Percentiles rank a stretch among this genome's conserved stretches.
phyloP scores from a whole-genome alignment of 2,113 vertebrate species.

The Neogobius melanostomus region DNA sequence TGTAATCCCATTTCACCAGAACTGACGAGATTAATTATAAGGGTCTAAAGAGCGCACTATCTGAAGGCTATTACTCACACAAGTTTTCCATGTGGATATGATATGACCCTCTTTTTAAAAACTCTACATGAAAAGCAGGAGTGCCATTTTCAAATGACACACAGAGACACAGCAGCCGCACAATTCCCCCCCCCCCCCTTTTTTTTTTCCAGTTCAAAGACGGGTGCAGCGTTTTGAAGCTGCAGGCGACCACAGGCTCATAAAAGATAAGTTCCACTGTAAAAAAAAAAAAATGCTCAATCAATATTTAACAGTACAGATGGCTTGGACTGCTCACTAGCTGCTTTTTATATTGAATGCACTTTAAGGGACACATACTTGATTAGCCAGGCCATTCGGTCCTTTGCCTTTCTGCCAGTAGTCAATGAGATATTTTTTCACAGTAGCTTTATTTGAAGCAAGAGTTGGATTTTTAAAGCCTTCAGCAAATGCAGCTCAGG shows the following conservation, averaged over 20 bases:
- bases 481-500: neutral
- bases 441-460: neutral
- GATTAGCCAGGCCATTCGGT: slow-evolving; percentile 7
- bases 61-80: neutral
- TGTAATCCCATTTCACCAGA: too few relatives aligned
- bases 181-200: too few relatives aligned
- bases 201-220: slow-evolving; percentile 1
- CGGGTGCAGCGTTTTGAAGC: slow-evolving; percentile 18
- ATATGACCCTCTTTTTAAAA: neutral
- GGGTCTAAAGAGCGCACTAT: slow-evolving; percentile 2
- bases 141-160: neutral
- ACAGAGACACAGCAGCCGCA: neutral
- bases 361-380: slow-evolving; percentile 15
- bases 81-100: neutral
- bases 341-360: slow-evolving; percentile 3
- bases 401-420: slow-evolving; percentile 11
- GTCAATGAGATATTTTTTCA: neutral
- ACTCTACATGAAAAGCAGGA: neutral
- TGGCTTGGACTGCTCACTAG: slow-evolving; percentile 11
- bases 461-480: neutral
- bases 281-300: slow-evolving; percentile 4
- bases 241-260: neutral
- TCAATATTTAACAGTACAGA: slow-evolving; percentile 44
- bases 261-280: slow-evolving; percentile 5
- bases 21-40: neutral